Conservation (phyloP, 1,140 invertebrate species). For the Zaprionus kolodkinae region DNA sequence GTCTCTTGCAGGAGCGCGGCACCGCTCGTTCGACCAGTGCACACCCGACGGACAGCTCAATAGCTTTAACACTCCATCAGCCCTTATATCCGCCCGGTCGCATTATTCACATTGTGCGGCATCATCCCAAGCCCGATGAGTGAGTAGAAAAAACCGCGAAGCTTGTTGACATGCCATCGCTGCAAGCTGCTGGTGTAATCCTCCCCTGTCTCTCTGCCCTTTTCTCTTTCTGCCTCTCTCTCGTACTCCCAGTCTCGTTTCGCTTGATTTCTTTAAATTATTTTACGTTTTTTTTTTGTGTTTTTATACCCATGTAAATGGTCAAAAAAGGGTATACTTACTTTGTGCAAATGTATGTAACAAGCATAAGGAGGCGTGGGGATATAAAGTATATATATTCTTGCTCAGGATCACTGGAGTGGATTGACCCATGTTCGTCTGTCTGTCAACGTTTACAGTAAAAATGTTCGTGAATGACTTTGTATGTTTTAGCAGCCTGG, state of each 20-base stretch:
- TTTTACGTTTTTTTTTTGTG: neutral
- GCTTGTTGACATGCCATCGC: neutral
- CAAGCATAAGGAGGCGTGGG: too few relatives aligned
- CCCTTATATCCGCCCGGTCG: conserved; percentile 94
- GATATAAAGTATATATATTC: too few relatives aligned
- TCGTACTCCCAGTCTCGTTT: neutral
- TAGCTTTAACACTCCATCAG: conserved; percentile 91
- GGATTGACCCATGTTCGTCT: too few relatives aligned
- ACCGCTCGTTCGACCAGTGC: conserved; percentile 87
- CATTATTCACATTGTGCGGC: conserved; percentile 95
- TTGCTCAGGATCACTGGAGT: too few relatives aligned
- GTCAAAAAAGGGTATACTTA: neutral
- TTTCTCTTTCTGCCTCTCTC: neutral
- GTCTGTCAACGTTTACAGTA: too few relatives aligned
- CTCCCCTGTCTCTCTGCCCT: neutral
- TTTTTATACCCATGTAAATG: neutral
- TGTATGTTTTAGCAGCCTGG: too few relatives aligned
- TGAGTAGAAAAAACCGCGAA: conserved; percentile 85
- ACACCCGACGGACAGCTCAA: conserved; percentile 89
- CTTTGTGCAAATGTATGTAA: too few relatives aligned
- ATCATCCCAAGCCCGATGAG: conserved; percentile 93
- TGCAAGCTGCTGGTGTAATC: neutral
- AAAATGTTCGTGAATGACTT: too few relatives aligned
- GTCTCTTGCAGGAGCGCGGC: conserved; percentile 65
- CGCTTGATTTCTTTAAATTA: neutral